Evolutionary conservation across 2,797 vertebrate species (phyloP), one percentile per base, ranked within the genome.

Genomic region (Argyrosomus regius): DNA sequence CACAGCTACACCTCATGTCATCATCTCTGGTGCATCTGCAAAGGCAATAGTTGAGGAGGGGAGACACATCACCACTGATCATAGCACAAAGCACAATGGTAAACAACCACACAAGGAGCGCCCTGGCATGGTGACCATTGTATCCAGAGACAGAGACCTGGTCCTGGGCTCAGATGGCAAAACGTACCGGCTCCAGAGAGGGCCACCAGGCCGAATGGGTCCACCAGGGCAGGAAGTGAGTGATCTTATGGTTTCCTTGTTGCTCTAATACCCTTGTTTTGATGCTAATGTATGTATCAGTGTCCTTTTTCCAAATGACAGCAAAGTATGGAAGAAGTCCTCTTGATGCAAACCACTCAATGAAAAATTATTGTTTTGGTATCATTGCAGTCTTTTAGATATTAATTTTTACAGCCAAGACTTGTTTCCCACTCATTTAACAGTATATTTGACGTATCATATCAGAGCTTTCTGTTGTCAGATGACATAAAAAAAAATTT

Each of bases 151-250:
- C 1, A 84, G 87, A 57, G 86, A 91, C 60, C 1, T 93, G 72
- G 73, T 77, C 0, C 56, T 75, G 59, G 92, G 81, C 1, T 92
- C 87, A 6, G 92, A 63, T 0, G 83, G 92, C 4, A 94, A 83
- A 64, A 86, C 6, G 57, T 92, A 93, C 60, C 85, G 18, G 0
- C 52, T 95, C 48, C 91, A 89, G 26, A 93, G 75, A 0, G 97
- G 96, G 5, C 92, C 89, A 0, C 89, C 81, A 0, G 97, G 97
- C 4, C 78, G 79, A 62, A 93, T 93, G 1, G 97, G 97, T 9
- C 93, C 91, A 0, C 93, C 92, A 0, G 97, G 97, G 60, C 77
- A 80, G 59, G 92, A 95, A 18, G 97, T 97, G 85, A 96, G 96
- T 95, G 22, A 17, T 45, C 5, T 54, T 24, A 8, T 45, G 1